Evolutionary conservation across 2,113 vertebrate species (phyloP).

Genomic region (Thunnus maccoyii): DNA sequence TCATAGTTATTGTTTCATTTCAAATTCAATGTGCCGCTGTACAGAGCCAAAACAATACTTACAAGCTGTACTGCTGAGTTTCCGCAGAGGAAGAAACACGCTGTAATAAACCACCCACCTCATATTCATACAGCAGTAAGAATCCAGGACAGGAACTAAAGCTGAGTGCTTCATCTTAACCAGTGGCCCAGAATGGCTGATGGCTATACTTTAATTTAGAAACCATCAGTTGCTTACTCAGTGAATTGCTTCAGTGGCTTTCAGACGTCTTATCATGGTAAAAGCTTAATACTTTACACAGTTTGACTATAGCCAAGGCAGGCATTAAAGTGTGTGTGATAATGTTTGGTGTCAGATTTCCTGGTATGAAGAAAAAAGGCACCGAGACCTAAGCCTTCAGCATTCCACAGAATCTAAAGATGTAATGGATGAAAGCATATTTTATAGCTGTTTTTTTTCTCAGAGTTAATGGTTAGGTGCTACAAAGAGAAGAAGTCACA

Average conservation of each 20-base stretch:
- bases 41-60: neutral
- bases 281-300: neutral
- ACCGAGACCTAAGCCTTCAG: conserved; percentile 4
- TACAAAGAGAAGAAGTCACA: neutral
- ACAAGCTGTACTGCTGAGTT: neutral
- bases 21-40: neutral
- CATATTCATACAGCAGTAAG: conserved; percentile 8
- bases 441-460: neutral
- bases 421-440: conserved; percentile 21
- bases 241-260: conserved; percentile 41
- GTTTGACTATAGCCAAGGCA: conserved; percentile 12
- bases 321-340: conserved; percentile 5
- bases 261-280: conserved; percentile 28
- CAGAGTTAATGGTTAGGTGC: conserved; percentile 1
- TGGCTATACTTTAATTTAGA: conserved; percentile 42
- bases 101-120: conserved; percentile 14
- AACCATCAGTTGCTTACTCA: conserved; percentile 46
- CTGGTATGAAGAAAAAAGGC: conserved; percentile 2
- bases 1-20: conserved; percentile 37
- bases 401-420: neutral
- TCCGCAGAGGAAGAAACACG: neutral
- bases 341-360: neutral
- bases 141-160: conserved; percentile 19
- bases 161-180: conserved; percentile 39
- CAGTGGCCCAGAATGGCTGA: neutral